phyloP scores from a whole-genome alignment of 2,113 vertebrate species.

The Poicephalus gulielmi region DNA sequence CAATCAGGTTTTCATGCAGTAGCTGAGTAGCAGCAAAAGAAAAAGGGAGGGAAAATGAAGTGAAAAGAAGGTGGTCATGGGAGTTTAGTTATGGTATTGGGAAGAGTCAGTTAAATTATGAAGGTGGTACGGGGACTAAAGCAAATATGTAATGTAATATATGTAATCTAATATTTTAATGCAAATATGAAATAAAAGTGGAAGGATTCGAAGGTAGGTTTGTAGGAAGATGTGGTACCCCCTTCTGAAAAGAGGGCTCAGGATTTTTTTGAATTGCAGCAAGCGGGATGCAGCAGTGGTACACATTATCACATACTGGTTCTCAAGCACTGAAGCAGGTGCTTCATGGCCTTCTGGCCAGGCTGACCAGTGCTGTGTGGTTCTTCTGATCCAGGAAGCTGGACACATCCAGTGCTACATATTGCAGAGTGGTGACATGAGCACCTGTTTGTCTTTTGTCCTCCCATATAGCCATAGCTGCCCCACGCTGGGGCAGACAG shows the following conservation, averaged over 20 bases:
- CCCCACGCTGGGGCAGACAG: neutral
- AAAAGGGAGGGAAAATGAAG: neutral
- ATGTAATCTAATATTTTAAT: neutral
- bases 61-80: neutral
- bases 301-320: neutral
- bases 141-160: neutral
- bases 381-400: too few species aligned
- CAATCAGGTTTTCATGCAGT: neutral
- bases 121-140: neutral
- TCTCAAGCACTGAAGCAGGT: neutral
- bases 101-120: neutral
- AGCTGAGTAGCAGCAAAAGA: neutral
- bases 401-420: neutral
- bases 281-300: fast-evolving
- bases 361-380: neutral
- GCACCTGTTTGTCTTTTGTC: neutral
- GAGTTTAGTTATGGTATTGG: fast-evolving
- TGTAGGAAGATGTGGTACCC: neutral
- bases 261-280: neutral
- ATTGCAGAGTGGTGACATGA: neutral
- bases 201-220: neutral
- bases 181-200: neutral
- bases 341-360: neutral
- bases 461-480: neutral
- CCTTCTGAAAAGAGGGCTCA: neutral